Evolutionary conservation across 2,113 vertebrate species (phyloP), one percentile per base, ranked within the genome.

Genomic region (Rousettus leschenaultii): DNA sequence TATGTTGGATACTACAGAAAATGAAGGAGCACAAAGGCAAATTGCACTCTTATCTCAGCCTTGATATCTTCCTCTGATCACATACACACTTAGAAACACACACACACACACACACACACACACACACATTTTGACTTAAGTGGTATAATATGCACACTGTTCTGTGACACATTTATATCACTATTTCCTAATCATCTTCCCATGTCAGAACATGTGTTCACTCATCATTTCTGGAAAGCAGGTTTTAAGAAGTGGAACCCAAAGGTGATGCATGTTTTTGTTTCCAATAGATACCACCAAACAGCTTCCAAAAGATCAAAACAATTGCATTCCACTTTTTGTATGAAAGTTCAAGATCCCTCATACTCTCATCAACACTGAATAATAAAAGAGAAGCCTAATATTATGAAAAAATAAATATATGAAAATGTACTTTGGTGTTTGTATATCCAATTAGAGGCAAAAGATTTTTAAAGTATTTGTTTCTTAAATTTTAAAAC

Each of bases 11-110:
- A 57, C 74, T 94, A 35, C 40, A 94, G 38, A 95, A 92, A 95
- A 92, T 8, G 43, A 85, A 94, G 33, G 59, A 71, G 28, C 82
- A 90, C 92, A 87, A 92, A 96, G 61, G 71, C 77, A 66, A 61
- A 86, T 15, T 59, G 35, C 38, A n/a, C 30, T 91, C 90, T 96
- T 73, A 87, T 92, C 94, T 85, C 80, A 88, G 80, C 87, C 55
- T 43, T 0, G 1, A 16, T 38, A 85, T 86, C 71, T 57, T 88
- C 59, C 80, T 96, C 91, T 91, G 55, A 77, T 88, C 84, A 30
- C 38, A 68, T 26, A 45, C 75, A 86, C 28, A 14, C 38, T 75
- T 30, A 57, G 55, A 95, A 77, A 80, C 28, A 80, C 22, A n/a
- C 35, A 38, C 7, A 13, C 24, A 53, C 38, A 78, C 5, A 87